phyloP scores from a whole-genome alignment of 2,797 vertebrate species.

The Sebastes steindachneri region DNA sequence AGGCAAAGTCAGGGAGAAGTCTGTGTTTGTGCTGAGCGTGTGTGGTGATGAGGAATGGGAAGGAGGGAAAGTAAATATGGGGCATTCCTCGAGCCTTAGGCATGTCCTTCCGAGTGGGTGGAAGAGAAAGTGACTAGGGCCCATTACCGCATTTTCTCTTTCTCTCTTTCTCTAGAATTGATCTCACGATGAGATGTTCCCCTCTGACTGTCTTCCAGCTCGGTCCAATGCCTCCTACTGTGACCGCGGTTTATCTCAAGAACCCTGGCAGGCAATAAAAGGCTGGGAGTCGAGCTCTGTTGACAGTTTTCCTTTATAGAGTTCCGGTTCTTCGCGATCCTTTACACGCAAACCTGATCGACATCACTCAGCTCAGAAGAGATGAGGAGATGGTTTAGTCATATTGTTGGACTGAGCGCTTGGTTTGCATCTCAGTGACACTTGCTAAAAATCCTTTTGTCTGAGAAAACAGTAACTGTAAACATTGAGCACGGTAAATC shows the following conservation, averaged over 20 bases:
- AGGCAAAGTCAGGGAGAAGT: conserved; percentile 28
- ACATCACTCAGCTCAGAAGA: conserved; percentile 41
- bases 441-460: conserved; percentile 15
- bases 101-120: conserved; percentile 73
- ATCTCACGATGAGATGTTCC: conserved; percentile 60
- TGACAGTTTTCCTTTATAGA: conserved; percentile 14
- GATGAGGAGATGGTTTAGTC: conserved; percentile 43
- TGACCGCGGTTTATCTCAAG: conserved; percentile 42
- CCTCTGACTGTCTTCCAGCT: conserved; percentile 34
- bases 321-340: conserved; percentile 6
- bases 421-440: conserved; percentile 33
- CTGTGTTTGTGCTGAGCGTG: conserved; percentile 54
- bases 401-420: conserved; percentile 44
- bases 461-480: background rate
- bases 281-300: conserved; percentile 8
- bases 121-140: conserved; percentile 60
- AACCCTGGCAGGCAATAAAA: conserved; percentile 20
- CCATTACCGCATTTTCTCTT: conserved; percentile 28
- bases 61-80: conserved; percentile 68
- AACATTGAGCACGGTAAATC: background rate
- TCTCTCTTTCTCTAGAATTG: conserved; percentile 17
- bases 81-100: conserved; percentile 72
- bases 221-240: conserved; percentile 51
- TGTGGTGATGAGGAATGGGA: conserved; percentile 65
- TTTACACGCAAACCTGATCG: conserved; percentile 63